Evolutionary conservation across 2,113 vertebrate genomes (phyloP), one percentile per base, ranked within the genome.

Genomic region (Formicarius rufipectus): DNA sequence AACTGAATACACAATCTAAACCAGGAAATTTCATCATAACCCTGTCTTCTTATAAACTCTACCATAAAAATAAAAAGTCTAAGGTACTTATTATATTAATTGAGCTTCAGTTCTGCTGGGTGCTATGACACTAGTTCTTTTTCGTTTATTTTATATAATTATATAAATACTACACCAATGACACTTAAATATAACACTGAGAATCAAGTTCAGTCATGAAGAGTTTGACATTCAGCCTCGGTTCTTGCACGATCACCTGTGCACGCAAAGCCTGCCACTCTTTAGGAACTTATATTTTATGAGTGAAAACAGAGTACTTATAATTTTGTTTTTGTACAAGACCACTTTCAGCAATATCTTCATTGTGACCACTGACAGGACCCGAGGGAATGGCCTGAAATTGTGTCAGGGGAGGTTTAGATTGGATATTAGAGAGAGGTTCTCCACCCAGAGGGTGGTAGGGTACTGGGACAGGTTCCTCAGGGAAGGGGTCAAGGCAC

Each of bases 401-500:
- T 42, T 42, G 14, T 7, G 11, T 37, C 2, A 7, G 17, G 18
- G 9, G 6, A 49, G 42, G 9, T 49, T 72, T 64, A 35, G 17
- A 7, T 7, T 31, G 9, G 18, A 5, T 14, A 42, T 25, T 17
- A 88, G 58, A 12, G 30, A 56, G 25, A 42, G 5, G 1, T 49
- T 42, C 49, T 72, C 72, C 6, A 1, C 7, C 14, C 9, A 35
- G 35, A 64, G 15, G 4, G 4, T 35, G 14, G 0, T 0, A 42
- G 35, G 9, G 7, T 25, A 14, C 40, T 18, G 21, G 9, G n/a
- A 30, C 16, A 56, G 40, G 12, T 8, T 55, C 2, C 40, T 5
- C 30, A 63, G 20, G 42, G 13, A 3, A 22, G 35, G 21, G 25
- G 1, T 49, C 42, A 64, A 14, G 64, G 13, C 58, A 35, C 4